Base-by-base conservation (phyloP, 2,888 invertebrate genomes). In the Carabus problematicus region DNA sequence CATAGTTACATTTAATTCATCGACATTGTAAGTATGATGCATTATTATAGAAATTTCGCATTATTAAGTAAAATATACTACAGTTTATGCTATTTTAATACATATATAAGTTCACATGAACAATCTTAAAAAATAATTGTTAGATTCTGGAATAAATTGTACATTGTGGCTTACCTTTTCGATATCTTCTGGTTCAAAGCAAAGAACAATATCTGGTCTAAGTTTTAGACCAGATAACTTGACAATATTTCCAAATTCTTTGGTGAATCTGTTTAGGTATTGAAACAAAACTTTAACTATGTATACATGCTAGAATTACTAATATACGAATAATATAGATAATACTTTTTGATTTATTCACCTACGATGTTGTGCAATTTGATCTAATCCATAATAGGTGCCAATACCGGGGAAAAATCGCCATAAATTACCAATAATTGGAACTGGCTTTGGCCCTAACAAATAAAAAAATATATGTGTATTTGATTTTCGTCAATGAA, bases 181-280 rank as follows among this genome's bases (percentile, higher is more conserved):
- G 54, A 85, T 80, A 73, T 85, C 84, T 11, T 84, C 82, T 0
- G 85, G 83, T 75, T 83, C 80, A 72, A 83, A 85, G 2, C 81
- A 71, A 6, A 83, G 72, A 0, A 85, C 77, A 14, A 60, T 64
- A 39, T 71, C 70, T 39, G 19, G 40, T 56, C 56, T 18, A 39
- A 56, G 18, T 18, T 56, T 56, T 56, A 56, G 29, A 29, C 56
- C 56, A 14, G 56, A 19, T 56, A 56, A 39, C 29, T 79, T 77
- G n/a, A 81, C 80, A 4, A 85, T 79, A 60, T 82, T 75, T 1
- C 85, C 86, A 72, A 82, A 82, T 61, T 77, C 68, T 4, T 77
- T 70, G 0, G 72, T 74, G 3, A 81, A 71, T 49, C 72, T 73
- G 29, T 29, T 29, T 29, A 56, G 40, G 70, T 70, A 64, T 47